Conservation (phyloP, 2,797 vertebrate genomes). For the Cottoperca gobio region DNA sequence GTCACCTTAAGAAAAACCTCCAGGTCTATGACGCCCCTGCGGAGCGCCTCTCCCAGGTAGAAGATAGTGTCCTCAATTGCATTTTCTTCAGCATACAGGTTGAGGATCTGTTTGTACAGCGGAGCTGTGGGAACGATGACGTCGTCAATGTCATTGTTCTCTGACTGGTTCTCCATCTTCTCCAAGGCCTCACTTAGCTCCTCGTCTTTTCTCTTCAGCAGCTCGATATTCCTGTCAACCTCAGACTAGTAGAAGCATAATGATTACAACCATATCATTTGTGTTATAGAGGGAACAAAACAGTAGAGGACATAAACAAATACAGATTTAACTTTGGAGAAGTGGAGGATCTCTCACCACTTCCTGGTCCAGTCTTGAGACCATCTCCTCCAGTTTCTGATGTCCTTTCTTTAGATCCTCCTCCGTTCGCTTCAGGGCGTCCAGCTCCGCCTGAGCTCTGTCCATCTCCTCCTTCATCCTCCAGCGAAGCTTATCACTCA, state of each 20-base stretch:
- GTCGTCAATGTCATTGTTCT: slow-evolving; percentile 99
- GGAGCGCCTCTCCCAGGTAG: slow-evolving; percentile 96
- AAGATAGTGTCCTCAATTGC: slow-evolving; percentile 99
- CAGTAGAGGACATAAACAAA: neutral
- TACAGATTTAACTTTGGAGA: neutral
- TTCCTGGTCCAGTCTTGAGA: slow-evolving; percentile 96
- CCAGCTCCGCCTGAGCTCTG: slow-evolving; percentile 96
- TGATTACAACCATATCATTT: neutral
- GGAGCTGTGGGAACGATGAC: slow-evolving; percentile 98
- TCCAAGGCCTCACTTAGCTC: slow-evolving; percentile 97
- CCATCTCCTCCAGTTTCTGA: slow-evolving; percentile 98
- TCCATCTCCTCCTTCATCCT: slow-evolving; percentile 99
- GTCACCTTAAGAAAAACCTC: slow-evolving; percentile 98
- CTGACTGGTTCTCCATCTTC: slow-evolving; percentile 99
- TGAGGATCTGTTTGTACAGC: slow-evolving; percentile 99
- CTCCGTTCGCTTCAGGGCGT: slow-evolving; percentile 96
- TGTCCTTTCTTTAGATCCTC: slow-evolving; percentile 98
- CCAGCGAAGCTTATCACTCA: slow-evolving; percentile 98
- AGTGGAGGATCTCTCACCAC: slow-evolving; percentile 87
- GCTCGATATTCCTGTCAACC: slow-evolving; percentile 97
- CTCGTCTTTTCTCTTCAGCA: slow-evolving; percentile 97
- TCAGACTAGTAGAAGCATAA: slow-evolving; percentile 85
- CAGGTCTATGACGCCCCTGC: slow-evolving; percentile 96
- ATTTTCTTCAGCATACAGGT: slow-evolving; percentile 98
- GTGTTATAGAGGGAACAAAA: neutral